These are phyloP conservation scores for Muricea muricata DNA, from an alignment of 92 coral and sea anemone genomes.

Conservation along the genomic window DNA sequence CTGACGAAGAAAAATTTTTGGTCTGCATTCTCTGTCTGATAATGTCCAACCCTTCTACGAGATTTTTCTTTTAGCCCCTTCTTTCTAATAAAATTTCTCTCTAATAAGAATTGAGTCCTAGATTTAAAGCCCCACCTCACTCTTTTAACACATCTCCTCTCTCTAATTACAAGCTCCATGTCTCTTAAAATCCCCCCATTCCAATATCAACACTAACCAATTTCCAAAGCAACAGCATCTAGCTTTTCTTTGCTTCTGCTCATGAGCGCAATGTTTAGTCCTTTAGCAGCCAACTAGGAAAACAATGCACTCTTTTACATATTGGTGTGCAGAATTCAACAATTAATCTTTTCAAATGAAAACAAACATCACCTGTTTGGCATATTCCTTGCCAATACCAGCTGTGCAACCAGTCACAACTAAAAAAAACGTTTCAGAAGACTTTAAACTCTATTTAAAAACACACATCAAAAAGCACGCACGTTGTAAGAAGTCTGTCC, in stretches of 20 bases:
- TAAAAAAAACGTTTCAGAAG: conserved; percentile 35
- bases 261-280: conserved; percentile 85
- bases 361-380: conserved; percentile 61
- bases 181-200: no score
- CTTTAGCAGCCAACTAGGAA: conserved; percentile 84
- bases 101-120: no score
- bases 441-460: neutral
- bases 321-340: no score
- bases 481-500: no score
- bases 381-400: conserved; percentile 95
- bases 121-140: no score
- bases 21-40: neutral
- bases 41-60: no score
- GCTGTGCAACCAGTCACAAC: conserved; percentile 96
- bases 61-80: no score
- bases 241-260: conserved; percentile 88
- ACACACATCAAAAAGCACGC: neutral
- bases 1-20: conserved; percentile 9
- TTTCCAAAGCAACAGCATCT: conserved; percentile 73
- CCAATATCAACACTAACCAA: conserved; percentile 44
- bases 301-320: no score
- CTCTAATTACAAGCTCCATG: no score
- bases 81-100: no score
- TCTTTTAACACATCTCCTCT: no score
- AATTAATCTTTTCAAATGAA: no score